phyloP scores from a whole-genome alignment of 2,113 vertebrate species.

The Cryptomyrus ogoouensis region DNA sequence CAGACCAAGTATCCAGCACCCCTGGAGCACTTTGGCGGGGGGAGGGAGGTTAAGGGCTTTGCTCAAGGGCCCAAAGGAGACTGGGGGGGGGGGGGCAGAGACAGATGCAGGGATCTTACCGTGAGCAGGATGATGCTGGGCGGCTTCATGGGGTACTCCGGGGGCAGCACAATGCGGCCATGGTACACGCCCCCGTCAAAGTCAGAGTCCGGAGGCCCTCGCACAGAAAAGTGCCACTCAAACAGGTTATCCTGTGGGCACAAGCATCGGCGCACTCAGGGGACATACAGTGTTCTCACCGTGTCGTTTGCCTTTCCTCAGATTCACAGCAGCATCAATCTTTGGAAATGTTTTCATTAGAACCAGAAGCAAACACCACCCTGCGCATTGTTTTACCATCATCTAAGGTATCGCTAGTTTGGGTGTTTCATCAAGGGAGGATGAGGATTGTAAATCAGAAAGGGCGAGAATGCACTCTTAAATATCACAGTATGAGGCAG shows the following conservation, averaged over 20 bases:
- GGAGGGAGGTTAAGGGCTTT: too few species aligned
- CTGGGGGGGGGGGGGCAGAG: not conserved
- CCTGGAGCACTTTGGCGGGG: too few species aligned
- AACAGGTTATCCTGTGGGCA: slow-evolving; percentile 89
- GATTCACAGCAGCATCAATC: not conserved
- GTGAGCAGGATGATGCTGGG: slow-evolving; percentile 97
- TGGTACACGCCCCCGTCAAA: slow-evolving; percentile 96
- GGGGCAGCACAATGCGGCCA: slow-evolving; percentile 88
- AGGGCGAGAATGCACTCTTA: not conserved
- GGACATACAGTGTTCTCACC: not conserved
- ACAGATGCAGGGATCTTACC: slow-evolving; percentile 56
- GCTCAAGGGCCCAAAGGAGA: not conserved
- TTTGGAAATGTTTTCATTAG: not conserved
- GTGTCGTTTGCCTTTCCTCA: not conserved
- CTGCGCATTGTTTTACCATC: not conserved
- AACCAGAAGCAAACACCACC: not conserved
- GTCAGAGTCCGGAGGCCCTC: slow-evolving; percentile 93
- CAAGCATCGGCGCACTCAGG: slow-evolving; percentile 4
- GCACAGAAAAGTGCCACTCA: slow-evolving; percentile 98
- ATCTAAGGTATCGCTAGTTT: not conserved
- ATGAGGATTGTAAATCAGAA: not conserved
- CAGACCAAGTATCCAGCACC: too few species aligned
- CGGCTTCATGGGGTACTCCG: slow-evolving; percentile 98
- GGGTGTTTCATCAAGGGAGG: not conserved
- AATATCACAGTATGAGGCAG: not conserved